phyloP scores from a whole-genome alignment of 2,888 invertebrate species.

The Iphiclides podalirius region DNA sequence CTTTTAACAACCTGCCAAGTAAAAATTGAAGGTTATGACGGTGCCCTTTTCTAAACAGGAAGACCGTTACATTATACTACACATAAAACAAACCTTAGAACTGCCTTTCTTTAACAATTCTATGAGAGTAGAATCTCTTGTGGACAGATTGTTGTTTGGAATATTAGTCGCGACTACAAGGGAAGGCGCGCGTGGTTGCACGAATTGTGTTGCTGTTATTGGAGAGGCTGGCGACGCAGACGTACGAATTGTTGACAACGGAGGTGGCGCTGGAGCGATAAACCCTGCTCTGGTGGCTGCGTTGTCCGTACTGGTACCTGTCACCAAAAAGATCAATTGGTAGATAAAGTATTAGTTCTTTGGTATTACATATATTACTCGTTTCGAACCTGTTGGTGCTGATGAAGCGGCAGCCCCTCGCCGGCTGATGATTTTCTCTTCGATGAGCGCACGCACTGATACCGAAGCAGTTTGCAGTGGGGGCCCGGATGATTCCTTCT shows the following conservation, averaged over 20 bases:
- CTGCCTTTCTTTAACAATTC: slow-evolving; percentile 87
- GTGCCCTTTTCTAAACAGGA: too few relatives aligned
- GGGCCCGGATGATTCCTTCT: slow-evolving; percentile 90
- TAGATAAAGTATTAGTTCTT: slow-evolving; percentile 2
- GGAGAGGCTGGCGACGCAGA: slow-evolving; percentile 63
- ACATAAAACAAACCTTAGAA: slow-evolving; percentile 70
- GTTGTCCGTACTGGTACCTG: slow-evolving; percentile 52
- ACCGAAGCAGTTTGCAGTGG: slow-evolving; percentile 95
- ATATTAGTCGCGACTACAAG: slow-evolving; percentile 57
- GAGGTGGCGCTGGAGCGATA: slow-evolving; percentile 68
- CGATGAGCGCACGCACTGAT: slow-evolving; percentile 93
- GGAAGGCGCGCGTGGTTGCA: slow-evolving; percentile 67
- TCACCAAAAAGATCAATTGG: not conserved
- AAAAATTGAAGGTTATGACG: not conserved
- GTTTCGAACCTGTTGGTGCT: slow-evolving; percentile 46
- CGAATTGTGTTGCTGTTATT: slow-evolving; percentile 66
- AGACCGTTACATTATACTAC: too few relatives aligned
- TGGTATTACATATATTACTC: not conserved
- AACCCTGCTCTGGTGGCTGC: slow-evolving; percentile 57
- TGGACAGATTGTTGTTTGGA: slow-evolving; percentile 48
- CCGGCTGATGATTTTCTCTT: slow-evolving; percentile 95
- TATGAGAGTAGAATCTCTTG: slow-evolving; percentile 88
- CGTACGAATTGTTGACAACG: slow-evolving; percentile 58
- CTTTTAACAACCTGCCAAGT: slow-evolving; percentile 82
- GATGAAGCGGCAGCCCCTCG: slow-evolving; percentile 78